Evolutionary conservation across 2,797 vertebrate genomes (phyloP).

Genomic region (Cryptoblepharus egeriae): DNA sequence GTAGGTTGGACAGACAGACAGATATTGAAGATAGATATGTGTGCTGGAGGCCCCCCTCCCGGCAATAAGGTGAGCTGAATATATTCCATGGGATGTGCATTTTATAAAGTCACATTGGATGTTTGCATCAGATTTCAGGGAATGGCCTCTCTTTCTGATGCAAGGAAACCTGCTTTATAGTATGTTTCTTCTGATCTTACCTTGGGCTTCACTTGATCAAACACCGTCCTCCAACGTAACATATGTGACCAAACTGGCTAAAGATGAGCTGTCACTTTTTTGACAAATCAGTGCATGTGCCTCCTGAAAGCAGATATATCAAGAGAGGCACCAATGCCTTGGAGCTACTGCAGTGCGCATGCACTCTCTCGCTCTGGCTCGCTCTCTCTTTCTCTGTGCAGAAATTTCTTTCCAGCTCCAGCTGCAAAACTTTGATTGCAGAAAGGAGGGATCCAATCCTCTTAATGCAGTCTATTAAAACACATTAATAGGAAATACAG

Average conservation of each 20-base stretch:
- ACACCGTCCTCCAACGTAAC: neutral
- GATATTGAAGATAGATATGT: no score
- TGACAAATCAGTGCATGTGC: neutral
- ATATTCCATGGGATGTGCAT: conserved; percentile 71
- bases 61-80: no score
- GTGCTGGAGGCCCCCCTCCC: no score
- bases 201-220: conserved; percentile 35
- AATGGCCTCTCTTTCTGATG: conserved; percentile 19
- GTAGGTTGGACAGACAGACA: no score
- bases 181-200: neutral
- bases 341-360: neutral
- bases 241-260: conserved; percentile 27
- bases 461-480: neutral
- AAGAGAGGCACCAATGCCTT: neutral
- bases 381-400: neutral
- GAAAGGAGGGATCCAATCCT: neutral
- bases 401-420: accelerated
- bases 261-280: conserved; percentile 30
- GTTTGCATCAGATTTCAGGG: conserved; percentile 39
- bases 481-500: accelerated
- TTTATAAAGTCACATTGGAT: conserved; percentile 15
- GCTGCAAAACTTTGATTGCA: neutral
- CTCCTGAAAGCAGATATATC: neutral
- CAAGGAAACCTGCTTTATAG: neutral
- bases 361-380: accelerated